A percentile compares a stretch with the other conserved stretches of the same genome.
phyloP scores from a whole-genome alignment of 2,888 invertebrate species.

The Fabriciana adippe region DNA sequence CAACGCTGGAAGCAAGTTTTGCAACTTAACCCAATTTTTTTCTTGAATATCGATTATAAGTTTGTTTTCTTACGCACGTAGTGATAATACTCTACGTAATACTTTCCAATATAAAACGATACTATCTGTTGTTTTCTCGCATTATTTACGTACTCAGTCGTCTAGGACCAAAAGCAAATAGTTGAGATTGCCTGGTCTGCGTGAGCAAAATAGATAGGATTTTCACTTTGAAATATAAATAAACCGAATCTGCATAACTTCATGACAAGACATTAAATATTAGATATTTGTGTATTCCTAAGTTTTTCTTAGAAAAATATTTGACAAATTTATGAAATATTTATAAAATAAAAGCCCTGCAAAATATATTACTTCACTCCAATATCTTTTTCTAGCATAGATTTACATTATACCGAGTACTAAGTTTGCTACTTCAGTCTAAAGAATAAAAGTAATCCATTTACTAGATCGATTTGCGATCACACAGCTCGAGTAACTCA shows the following conservation, averaged over 20 bases:
- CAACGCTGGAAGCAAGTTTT: no score
- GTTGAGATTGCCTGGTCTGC: constrained; percentile 36
- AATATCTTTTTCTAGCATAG: neutral
- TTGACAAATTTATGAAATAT: no score
- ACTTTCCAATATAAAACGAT: constrained; percentile 39
- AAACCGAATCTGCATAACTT: neutral
- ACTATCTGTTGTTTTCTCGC: constrained; percentile 30
- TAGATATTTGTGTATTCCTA: no score
- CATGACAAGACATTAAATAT: neutral
- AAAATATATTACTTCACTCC: neutral
- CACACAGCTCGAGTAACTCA: constrained; percentile 23
- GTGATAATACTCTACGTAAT: neutral
- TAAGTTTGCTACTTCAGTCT: constrained; percentile 21
- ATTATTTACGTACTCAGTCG: constrained; percentile 37
- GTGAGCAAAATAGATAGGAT: neutral
- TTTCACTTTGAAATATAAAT: neutral
- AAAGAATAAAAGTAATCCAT: constrained; percentile 31
- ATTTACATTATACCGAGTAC: constrained; percentile 3
- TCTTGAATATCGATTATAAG: no score
- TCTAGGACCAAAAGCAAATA: constrained; percentile 44
- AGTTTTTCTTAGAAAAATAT: no score
- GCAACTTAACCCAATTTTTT: no score
- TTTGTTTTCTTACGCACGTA: neutral
- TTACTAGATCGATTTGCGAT: constrained; percentile 31
- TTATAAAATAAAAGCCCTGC: constrained; percentile 4